A percentile compares a stretch with the other conserved stretches of the same genome.
phyloP scores from a whole-genome alignment of 2,797 vertebrate species.

The Salmo trutta region DNA sequence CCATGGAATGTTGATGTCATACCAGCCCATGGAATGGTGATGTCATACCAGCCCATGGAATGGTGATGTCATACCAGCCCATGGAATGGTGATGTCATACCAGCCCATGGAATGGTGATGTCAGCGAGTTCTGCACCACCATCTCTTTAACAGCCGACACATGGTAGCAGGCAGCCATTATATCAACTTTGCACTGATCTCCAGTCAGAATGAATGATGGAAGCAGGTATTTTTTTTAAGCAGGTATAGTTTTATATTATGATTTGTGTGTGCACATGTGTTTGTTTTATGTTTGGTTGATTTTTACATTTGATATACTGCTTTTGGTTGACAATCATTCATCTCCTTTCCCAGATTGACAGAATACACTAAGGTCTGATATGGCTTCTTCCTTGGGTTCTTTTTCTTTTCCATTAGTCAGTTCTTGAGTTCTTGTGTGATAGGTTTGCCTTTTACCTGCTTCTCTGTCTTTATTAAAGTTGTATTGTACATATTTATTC shows the following conservation, averaged over 20 bases:
- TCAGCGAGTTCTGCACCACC: slow-evolving; percentile 58
- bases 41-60: too few species aligned
- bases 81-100: background rate
- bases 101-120: background rate
- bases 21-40: background rate
- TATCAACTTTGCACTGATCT: slow-evolving; percentile 12
- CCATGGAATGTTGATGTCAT: slow-evolving; percentile 58
- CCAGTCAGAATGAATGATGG: slow-evolving; percentile 9
- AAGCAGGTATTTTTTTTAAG: background rate
- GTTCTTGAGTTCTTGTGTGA: slow-evolving; percentile 52
- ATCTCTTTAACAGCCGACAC: slow-evolving; percentile 9
- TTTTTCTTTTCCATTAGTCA: slow-evolving; percentile 29
- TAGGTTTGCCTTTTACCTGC: slow-evolving; percentile 65
- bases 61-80: background rate
- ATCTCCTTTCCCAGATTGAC: slow-evolving; percentile 41
- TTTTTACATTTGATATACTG: slow-evolving; percentile 27
- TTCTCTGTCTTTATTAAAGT: slow-evolving; percentile 68
- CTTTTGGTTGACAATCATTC: slow-evolving; percentile 73
- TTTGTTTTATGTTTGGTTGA: slow-evolving; percentile 42
- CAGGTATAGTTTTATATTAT: slow-evolving; percentile 39
- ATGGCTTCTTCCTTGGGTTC: slow-evolving; percentile 25
- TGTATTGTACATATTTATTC: slow-evolving; percentile 81
- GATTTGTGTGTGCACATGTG: slow-evolving; percentile 31
- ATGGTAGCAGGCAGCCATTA: background rate
- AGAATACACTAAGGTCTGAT: slow-evolving; percentile 14